phyloP scores from a whole-genome alignment of 2,113 vertebrate genomes.

The Micromys minutus region DNA sequence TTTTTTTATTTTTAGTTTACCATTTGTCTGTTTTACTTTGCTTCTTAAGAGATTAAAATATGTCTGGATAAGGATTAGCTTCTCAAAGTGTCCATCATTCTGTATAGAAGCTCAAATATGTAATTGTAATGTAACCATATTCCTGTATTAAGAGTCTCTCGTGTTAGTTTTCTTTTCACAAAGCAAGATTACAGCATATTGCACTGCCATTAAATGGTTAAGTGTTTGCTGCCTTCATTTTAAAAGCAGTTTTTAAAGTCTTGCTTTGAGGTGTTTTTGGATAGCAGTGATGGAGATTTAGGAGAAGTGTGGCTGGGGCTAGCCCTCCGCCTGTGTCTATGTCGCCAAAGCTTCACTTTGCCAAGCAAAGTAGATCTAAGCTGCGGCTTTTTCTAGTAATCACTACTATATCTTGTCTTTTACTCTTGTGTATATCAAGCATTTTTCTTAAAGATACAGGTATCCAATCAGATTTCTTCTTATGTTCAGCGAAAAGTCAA shows the following conservation, averaged over 20 bases:
- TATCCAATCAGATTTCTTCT: conserved; percentile 78
- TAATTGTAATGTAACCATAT: conserved; percentile 85
- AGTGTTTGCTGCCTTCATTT: conserved; percentile 87
- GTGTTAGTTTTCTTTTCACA: conserved; percentile 85
- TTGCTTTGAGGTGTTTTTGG: conserved; percentile 90
- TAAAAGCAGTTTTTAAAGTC: conserved; percentile 82
- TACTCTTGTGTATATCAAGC: conserved; percentile 85
- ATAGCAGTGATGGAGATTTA: conserved; percentile 83
- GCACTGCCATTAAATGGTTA: conserved; percentile 86
- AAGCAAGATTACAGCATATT: conserved; percentile 85
- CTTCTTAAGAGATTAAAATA: conserved; percentile 82
- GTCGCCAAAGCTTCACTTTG: conserved; percentile 84
- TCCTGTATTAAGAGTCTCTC: conserved; percentile 89
- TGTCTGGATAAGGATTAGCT: conserved; percentile 87
- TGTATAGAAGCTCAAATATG: conserved; percentile 86
- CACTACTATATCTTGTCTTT: conserved; percentile 88
- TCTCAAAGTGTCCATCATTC: conserved; percentile 84
- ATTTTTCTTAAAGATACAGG: conserved; percentile 85
- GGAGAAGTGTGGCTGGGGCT: conserved; percentile 84
- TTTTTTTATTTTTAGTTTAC: conserved; percentile 44
- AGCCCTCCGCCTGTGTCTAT: conserved; percentile 85
- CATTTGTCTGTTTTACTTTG: conserved; percentile 76
- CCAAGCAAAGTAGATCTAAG: conserved; percentile 85
- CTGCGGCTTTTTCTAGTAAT: conserved; percentile 85
- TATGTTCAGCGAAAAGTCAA: conserved; percentile 83